phyloP scores from a whole-genome alignment of 2,888 invertebrate species.

The Pseudococcus jackbeardsleyi region DNA sequence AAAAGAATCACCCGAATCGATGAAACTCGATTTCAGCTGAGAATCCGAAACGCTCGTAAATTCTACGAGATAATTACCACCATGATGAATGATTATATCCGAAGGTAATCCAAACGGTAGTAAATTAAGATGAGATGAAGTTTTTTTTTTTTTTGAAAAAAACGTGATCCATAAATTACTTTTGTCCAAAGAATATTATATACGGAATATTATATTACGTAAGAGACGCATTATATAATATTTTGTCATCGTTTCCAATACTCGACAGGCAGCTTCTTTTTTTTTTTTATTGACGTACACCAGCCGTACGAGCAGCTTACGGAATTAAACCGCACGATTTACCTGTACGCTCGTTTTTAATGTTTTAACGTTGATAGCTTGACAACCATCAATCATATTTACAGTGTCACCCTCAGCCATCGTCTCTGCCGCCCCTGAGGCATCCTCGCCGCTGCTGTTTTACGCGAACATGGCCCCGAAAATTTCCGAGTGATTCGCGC shows the following conservation, averaged over 20 bases:
- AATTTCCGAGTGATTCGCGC: slow-evolving; percentile 48
- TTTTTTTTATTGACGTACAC: slow-evolving; percentile 20
- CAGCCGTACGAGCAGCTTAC: background rate
- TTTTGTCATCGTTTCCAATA: slow-evolving; percentile 41
- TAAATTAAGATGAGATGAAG: background rate
- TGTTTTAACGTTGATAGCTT: slow-evolving; percentile 61
- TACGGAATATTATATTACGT: background rate
- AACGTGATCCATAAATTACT: slow-evolving; percentile 40
- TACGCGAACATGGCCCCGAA: background rate
- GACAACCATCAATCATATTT: slow-evolving; percentile 65
- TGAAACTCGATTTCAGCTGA: background rate
- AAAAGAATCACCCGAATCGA: background rate
- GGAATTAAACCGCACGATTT: slow-evolving; percentile 38
- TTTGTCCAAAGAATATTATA: slow-evolving; percentile 37
- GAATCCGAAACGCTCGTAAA: background rate
- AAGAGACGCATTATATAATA: slow-evolving; percentile 30
- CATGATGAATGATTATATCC: slow-evolving; percentile 14
- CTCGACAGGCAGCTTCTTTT: slow-evolving; percentile 34
- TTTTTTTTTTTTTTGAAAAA: background rate
- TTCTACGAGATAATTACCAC: background rate
- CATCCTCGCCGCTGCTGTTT: background rate
- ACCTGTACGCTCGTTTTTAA: slow-evolving; percentile 26
- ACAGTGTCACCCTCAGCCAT: slow-evolving; percentile 51
- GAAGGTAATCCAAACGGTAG: background rate
- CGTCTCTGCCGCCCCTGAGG: background rate